Base-by-base conservation (phyloP, 2,888 invertebrate genomes). In the Acleris cristana region DNA sequence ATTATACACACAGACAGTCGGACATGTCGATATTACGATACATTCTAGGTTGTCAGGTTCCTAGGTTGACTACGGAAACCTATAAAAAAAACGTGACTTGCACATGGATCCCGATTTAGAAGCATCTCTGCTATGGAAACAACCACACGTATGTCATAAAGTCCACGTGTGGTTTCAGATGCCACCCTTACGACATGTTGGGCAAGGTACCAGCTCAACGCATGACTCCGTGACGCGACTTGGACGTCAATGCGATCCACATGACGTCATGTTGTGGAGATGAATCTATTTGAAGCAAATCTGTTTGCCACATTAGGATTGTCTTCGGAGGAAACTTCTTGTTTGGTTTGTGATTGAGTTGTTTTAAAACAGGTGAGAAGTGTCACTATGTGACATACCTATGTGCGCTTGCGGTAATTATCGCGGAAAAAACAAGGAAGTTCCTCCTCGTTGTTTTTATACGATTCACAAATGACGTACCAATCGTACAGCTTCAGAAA, bases 121-220 rank as follows among this genome's bases (percentile, higher is more conserved):
- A 55, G 51, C 55, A 59, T 53, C 65, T 71, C 61, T 57, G 52
- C 57, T 70, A 65, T 60, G 61, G 67, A 69, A 66, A 68, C 67
- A 57, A 53, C 60, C 56, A 63, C 60, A 56, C 65, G 70, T 63
- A 57, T 21, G 61, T 52, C 59, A 61, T 65, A 59, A 69, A 26
- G 45, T 64, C 59, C 73, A 72, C 74, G 74, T 72, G 72, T 65
- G 52, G 52, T 56, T 69, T 69, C 69, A 73, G 71, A 65, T 70
- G 65, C 66, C 55, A 23, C 12, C 60, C 51, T 57, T 48, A 69
- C 60, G 65, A 61, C 60, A 65, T 19, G 18, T 67, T 57, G 63
- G 57, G 65, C 65, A 61, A 56, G 68, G 60, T 51, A 54, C 60
- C 59, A 21, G 48, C 53, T 54, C 58, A 64, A 51, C 45, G 61